Evolutionary conservation across 1,140 invertebrate genomes (phyloP).

Genomic region (Apis mellifera): DNA sequence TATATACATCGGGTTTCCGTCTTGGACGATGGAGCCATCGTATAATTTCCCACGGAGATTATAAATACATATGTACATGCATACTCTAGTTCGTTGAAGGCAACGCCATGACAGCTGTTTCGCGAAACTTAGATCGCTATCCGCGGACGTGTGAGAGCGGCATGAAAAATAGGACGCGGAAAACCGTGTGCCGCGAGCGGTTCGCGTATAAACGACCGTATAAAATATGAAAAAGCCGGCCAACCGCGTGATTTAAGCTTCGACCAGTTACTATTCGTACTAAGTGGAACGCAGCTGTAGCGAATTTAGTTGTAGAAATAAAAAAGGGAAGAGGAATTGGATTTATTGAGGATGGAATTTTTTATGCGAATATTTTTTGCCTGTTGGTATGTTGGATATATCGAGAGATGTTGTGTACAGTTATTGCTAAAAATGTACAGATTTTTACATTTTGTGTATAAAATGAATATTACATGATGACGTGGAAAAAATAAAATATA

Average conservation of each 20-base stretch:
- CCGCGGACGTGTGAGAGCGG: neutral
- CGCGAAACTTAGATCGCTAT: conserved; percentile 35
- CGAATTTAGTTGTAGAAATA: neutral
- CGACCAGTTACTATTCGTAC: neutral
- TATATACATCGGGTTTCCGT: conserved; percentile 13
- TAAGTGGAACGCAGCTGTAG: neutral
- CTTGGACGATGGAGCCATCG: conserved; percentile 7
- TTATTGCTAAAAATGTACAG: too few relatives aligned
- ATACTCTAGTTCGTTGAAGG: neutral
- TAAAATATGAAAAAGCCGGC: neutral
- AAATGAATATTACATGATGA: too few relatives aligned
- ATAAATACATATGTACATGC: conserved; percentile 18
- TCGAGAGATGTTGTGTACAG: too few relatives aligned
- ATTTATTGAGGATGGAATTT: too few relatives aligned
- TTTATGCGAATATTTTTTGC: too few relatives aligned
- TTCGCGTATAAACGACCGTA: neutral
- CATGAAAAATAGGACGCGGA: conserved; percentile 24
- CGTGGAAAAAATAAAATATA: too few relatives aligned
- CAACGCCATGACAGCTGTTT: conserved; percentile 25
- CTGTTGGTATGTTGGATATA: too few relatives aligned
- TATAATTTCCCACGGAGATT: conserved; percentile 36
- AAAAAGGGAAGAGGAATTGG: neutral
- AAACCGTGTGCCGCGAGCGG: neutral
- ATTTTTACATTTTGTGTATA: too few relatives aligned
- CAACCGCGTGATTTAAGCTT: neutral